phyloP scores from a whole-genome alignment of 2,113 vertebrate species.

The Asarcornis scutulata region DNA sequence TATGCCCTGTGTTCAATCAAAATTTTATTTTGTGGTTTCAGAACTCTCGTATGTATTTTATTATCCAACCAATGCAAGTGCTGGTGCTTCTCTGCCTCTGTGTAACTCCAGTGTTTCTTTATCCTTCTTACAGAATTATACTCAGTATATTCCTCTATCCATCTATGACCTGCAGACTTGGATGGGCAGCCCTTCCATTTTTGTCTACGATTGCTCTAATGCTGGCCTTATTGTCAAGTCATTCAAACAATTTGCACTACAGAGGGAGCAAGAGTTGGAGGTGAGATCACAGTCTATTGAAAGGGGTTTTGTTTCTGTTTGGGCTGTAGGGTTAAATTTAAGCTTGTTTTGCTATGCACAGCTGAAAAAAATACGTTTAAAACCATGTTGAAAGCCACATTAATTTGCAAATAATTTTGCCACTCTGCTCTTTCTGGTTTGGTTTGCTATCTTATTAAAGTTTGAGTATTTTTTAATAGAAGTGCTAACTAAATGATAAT shows the following conservation, averaged over 20 bases:
- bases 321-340: background rate
- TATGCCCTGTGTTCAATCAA: accelerated
- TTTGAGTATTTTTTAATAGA: background rate
- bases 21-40: background rate
- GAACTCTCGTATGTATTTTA: accelerated
- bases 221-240: constrained; percentile 97
- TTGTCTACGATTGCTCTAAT: constrained; percentile 98
- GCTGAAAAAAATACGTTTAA: background rate
- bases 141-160: constrained; percentile 98
- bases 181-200: constrained; percentile 99
- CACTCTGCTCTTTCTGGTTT: background rate
- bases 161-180: constrained; percentile 98
- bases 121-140: constrained; percentile 88
- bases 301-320: background rate
- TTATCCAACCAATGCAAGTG: accelerated
- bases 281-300: constrained; percentile 71
- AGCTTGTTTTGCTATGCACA: background rate
- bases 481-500: too few relatives aligned
- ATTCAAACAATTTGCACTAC: constrained; percentile 96
- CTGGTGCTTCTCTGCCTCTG: background rate
- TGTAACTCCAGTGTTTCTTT: background rate
- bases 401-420: background rate
- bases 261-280: constrained; percentile 97
- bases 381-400: background rate
- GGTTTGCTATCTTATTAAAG: background rate